These are phyloP conservation scores for Otocyon megalotis DNA, from an alignment of 2,113 vertebrate species.

Conservation along the genomic window DNA sequence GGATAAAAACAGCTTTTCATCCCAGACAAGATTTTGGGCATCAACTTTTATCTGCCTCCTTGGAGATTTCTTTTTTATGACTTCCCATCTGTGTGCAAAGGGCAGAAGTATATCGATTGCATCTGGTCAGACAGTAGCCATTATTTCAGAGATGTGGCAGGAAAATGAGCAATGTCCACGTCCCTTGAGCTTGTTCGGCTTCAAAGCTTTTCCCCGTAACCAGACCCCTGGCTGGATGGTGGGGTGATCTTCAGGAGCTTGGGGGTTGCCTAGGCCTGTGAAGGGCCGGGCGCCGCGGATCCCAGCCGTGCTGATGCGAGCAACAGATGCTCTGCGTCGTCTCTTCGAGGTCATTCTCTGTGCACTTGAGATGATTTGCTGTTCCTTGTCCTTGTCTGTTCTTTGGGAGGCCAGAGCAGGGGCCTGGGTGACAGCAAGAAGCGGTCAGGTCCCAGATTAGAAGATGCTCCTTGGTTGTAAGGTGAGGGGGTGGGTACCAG, in stretches of 20 bases:
- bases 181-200: not conserved
- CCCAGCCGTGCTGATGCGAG: rapidly evolving
- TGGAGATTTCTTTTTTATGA: not conserved
- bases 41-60: not conserved
- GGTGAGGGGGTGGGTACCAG: no score
- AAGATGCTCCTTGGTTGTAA: not conserved
- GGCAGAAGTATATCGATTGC: not conserved
- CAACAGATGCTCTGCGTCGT: rapidly evolving
- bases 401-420: not conserved
- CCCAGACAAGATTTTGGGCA: not conserved
- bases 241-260: not conserved
- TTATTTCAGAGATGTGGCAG: not conserved
- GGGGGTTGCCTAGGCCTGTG: not conserved
- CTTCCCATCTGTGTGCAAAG: not conserved
- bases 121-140: not conserved
- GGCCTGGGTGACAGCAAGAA: not conserved
- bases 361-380: not conserved
- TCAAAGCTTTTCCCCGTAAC: not conserved
- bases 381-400: not conserved
- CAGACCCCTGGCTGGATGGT: not conserved
- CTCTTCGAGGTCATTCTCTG: not conserved
- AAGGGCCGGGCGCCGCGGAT: not conserved
- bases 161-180: not conserved
- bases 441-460: not conserved
- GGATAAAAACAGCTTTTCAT: not conserved